Base-by-base conservation (phyloP, 1,140 invertebrate genomes). In the Drosophila albomicans region DNA sequence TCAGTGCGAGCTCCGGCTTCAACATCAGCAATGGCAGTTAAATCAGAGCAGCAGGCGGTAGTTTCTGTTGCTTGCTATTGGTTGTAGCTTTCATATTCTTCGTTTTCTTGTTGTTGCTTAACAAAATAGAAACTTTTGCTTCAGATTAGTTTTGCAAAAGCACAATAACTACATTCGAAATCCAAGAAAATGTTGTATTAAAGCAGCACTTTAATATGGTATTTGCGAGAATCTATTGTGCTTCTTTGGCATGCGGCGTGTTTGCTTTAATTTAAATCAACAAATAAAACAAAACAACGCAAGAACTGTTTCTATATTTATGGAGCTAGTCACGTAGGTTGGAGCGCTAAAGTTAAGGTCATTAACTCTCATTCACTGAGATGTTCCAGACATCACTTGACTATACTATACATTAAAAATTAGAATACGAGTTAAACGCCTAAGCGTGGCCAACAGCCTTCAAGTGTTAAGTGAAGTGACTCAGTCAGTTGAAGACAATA, bases 341-440 rank as follows among this genome's bases (percentile, higher is more conserved):
- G 25, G 16, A 58, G 8, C 51, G 38, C 4, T 58, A 1, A 62
- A 69, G 68, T 13, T 57, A 35, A 68, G 75, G 82, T 79, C 70
- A 82, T 71, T 85, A 79, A 71, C 82, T 74, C 75, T 56, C 13
- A 43, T 65, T 59, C 57, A 58, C 48, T 49, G 41, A 54, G 35
- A 54, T 54, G 66, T 65, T 48, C 8, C 28, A 65, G 48, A 41
- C 52, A 30, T 8, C 4, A 52, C 28, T 52, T 38, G 13, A 32
- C 57, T 68, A 58, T 32, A 56, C 59, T 65, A 81, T 82, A 80
- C 78, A 79, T 85, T 74, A 79, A 77, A 62, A 79, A 79, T 86
- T 88, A 79, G 46, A 43, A 10, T 56, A 16, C 41, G 41, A 43
- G 41, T 43, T 13, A 38, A 56, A 38, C 30, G 30, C 13, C 52